A percentile compares a stretch with the other conserved stretches of the same genome.
These are phyloP conservation scores for Syndactyla subalaris DNA, from an alignment of 2,797 vertebrate species.

Conservation along the genomic window DNA sequence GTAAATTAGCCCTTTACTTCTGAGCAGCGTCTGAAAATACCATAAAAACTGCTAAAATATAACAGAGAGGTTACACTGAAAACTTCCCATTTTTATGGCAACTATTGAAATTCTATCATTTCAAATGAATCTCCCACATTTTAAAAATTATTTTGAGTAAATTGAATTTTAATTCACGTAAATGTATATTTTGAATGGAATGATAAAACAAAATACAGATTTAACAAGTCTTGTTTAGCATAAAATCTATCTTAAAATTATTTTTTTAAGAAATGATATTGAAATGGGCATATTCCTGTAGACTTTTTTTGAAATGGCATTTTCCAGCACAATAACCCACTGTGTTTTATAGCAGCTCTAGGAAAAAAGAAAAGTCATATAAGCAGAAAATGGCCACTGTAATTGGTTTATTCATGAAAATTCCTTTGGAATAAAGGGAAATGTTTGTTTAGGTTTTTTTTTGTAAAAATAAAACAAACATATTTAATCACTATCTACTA, in stretches of 20 bases:
- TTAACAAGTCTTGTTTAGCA: not conserved
- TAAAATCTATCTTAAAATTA: not conserved
- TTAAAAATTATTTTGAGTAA: not conserved
- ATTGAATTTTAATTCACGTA: not conserved
- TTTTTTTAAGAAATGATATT: not conserved
- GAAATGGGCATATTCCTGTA: not conserved
- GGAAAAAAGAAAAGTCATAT: not conserved
- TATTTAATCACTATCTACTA: not conserved
- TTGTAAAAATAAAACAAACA: not conserved
- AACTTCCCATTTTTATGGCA: not conserved
- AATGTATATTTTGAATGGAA: not conserved
- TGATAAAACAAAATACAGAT: not conserved
- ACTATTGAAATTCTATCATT: not conserved
- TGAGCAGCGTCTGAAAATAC: not conserved
- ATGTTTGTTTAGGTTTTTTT: not conserved
- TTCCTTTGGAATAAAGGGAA: not conserved
- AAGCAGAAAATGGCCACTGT: not conserved
- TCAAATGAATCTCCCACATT: not conserved
- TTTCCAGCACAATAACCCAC: not conserved
- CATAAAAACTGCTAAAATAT: not conserved
- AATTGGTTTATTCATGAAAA: not conserved
- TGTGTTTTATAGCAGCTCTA: not conserved
- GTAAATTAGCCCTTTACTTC: not conserved
- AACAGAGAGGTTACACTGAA: not conserved
- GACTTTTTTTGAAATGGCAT: not conserved